Percentiles rank a stretch among this genome's conserved stretches.
Conservation (phyloP, 2,797 vertebrate genomes). For the Alca torda region DNA sequence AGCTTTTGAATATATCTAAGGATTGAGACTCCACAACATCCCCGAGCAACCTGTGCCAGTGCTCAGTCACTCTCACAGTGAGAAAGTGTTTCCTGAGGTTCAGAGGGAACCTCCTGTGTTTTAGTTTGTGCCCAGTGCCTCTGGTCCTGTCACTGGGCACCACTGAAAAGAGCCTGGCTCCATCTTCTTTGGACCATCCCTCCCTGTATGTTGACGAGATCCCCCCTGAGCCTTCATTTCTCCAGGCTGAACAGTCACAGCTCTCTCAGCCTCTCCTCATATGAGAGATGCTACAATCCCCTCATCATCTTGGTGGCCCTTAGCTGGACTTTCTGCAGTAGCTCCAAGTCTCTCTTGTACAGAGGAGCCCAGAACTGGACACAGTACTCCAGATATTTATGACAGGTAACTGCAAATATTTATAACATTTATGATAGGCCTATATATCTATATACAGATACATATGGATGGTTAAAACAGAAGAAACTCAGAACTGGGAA, state of each 20-base stretch:
- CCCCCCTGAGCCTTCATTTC: background rate
- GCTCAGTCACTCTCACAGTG: background rate
- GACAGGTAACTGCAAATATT: too few relatives aligned
- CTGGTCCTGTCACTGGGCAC: background rate
- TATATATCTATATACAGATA: background rate
- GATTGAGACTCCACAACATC: background rate
- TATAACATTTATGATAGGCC: background rate
- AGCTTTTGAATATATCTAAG: background rate
- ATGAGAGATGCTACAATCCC: background rate
- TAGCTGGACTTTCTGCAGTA: background rate
- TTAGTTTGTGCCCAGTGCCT: background rate
- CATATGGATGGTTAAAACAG: background rate
- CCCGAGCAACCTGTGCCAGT: background rate
- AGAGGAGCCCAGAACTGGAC: background rate
- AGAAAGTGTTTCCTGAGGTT: background rate
- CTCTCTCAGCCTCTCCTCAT: background rate
- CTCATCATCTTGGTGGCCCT: background rate
- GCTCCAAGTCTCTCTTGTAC: background rate
- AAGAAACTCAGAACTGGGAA: background rate
- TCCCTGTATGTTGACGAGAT: background rate
- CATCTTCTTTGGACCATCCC: background rate
- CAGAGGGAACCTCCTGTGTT: background rate
- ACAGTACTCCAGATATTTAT: background rate
- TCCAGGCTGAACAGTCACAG: background rate
- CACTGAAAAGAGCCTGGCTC: background rate